Base-by-base conservation (phyloP, 2,113 vertebrate genomes). In the Ardeotis arabs region DNA sequence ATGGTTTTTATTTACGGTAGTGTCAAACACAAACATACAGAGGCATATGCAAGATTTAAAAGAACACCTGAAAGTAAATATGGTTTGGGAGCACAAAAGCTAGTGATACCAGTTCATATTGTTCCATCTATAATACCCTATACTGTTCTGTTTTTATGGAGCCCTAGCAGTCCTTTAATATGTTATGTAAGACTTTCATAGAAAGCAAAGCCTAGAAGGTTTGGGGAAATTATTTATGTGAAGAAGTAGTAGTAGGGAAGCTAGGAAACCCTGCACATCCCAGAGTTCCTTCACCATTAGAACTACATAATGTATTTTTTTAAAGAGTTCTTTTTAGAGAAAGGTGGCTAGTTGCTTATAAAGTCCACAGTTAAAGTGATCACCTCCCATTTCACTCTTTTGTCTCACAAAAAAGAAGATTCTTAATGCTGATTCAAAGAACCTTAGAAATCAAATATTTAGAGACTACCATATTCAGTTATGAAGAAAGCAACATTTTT, bases 1-100 rank as follows among this genome's bases (percentile, higher is more conserved):
- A 28, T 19, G 63, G 56, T 81, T 96, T 96, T 96, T 96, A 92
- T 96, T 96, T 86, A 94, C 91, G 59, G 45, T 50, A 28, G 39
- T 44, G 79, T 72, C 53, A 59, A 44, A 31, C 29, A 59, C 21
- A 76, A 52, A 47, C n/a, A 44, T 28, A 7, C n/a, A 55, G 53
- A 86, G 39, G 14, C 75, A 91, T 62, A 92, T 56, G 85, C 52
- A 80, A 66, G 37, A 31, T 47, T 27, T 82, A 85, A 44, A 31
- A 31, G 10, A 56, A 7, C 19, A 45, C 11, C 33, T 52, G 14
- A 15, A 72, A 77, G 20, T 41, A 79, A 50, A 76, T 35, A 35
- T 9, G 5, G 31, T 72, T 58, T 64, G 25, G 7, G 8, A 84
- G 6, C 21, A 29, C 19, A 60, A 60, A 76, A 41, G 21, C 27